Evolutionary conservation across 2,113 vertebrate genomes (phyloP).

Genomic region (Ammospiza caudacuta): DNA sequence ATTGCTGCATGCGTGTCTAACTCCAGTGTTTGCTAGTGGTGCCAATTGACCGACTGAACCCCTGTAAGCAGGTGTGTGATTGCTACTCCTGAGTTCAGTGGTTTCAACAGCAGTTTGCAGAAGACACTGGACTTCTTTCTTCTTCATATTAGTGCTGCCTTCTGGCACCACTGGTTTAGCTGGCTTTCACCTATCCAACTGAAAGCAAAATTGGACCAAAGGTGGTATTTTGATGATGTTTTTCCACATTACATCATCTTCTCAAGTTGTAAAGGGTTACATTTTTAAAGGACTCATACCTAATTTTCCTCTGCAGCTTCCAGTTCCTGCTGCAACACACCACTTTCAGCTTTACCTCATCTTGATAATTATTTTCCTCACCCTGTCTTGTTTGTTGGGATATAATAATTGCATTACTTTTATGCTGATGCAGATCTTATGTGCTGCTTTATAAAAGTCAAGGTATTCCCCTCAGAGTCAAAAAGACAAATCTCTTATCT

Average conservation of each 20-base stretch:
- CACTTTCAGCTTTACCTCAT: not conserved
- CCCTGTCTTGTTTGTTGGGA: not conserved
- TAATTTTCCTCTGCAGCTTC: not conserved
- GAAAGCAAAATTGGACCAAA: not conserved
- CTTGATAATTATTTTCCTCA: not conserved
- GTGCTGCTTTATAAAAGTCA: not conserved
- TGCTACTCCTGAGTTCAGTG: not conserved
- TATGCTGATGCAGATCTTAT: not conserved
- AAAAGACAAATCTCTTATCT: not conserved
- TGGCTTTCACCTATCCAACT: not conserved
- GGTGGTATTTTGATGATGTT: not conserved
- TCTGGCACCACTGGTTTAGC: not conserved
- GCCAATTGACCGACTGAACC: not conserved
- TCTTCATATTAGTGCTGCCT: not conserved
- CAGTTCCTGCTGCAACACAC: not conserved
- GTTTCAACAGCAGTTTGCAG: not conserved
- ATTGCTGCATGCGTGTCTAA: fast-evolving
- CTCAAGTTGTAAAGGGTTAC: not conserved
- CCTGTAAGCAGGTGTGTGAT: not conserved
- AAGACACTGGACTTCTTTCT: not conserved
- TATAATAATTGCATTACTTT: not conserved
- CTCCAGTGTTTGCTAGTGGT: not conserved
- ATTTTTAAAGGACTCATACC: not conserved
- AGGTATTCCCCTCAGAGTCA: not conserved
- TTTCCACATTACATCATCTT: not conserved